Evolutionary conservation across 2,888 invertebrate genomes (phyloP).

Genomic region (Callosobruchus maculatus): DNA sequence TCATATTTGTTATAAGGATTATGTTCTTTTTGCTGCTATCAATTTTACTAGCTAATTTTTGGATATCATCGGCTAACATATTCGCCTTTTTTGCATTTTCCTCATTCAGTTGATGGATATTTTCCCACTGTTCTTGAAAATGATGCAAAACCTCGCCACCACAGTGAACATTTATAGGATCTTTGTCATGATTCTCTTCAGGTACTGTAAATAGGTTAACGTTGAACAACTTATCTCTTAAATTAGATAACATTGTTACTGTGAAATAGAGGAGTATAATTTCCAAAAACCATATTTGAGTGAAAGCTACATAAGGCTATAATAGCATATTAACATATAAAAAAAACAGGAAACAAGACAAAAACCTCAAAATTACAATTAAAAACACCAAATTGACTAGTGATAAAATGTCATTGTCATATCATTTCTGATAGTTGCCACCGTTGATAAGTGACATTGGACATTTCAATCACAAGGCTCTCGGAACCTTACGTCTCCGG

Average conservation of each 20-base stretch:
- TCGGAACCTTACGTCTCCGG: no score
- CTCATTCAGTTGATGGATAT: conserved; percentile 66
- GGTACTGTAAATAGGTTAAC: conserved; percentile 29
- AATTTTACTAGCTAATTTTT: conserved; percentile 39
- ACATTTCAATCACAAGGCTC: no score
- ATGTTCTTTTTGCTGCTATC: conserved; percentile 36
- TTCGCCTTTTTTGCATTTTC: conserved; percentile 63
- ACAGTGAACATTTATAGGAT: conserved; percentile 55
- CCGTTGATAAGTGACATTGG: no score
- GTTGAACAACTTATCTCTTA: conserved; percentile 36
- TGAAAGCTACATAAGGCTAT: no score
- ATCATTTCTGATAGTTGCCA: no score
- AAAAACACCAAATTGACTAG: no score
- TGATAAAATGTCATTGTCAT: no score
- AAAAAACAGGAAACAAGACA: no score
- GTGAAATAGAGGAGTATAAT: no score
- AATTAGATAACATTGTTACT: conserved; percentile 30
- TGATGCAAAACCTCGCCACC: conserved; percentile 66
- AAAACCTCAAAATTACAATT: no score
- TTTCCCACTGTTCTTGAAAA: conserved; percentile 70
- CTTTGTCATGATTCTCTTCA: conserved; percentile 21
- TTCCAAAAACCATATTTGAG: no score
- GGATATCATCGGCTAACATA: conserved; percentile 52
- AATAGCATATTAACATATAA: no score
- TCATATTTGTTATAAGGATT: conserved; percentile 34